A percentile compares a stretch with the other conserved stretches of the same genome.
Evolutionary conservation across 2,113 vertebrate genomes (phyloP).

Genomic region (Festucalex cinctus): DNA sequence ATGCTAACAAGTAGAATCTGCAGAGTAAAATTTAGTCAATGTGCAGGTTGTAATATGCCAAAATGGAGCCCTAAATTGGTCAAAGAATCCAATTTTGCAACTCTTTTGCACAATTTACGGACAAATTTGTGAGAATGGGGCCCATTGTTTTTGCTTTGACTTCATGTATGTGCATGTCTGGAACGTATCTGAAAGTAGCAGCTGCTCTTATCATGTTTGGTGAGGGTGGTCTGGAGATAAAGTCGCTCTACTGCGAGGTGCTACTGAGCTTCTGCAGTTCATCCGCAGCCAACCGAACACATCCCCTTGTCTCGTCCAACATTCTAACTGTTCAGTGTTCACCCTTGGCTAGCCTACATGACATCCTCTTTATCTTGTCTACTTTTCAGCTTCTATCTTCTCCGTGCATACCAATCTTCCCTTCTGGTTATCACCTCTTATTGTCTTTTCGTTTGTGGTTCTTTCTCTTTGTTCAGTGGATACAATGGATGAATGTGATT

Average conservation of each 20-base stretch:
- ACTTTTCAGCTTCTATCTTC: slow-evolving; percentile 2
- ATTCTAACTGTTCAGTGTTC: too few relatives aligned
- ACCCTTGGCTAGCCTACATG: neutral
- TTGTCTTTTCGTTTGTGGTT: slow-evolving; percentile 22
- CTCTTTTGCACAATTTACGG: too few relatives aligned
- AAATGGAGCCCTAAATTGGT: too few relatives aligned
- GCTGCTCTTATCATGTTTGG: slow-evolving; percentile 23
- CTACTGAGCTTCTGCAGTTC: slow-evolving; percentile 53
- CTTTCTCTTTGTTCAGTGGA: neutral
- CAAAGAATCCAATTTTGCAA: too few relatives aligned
- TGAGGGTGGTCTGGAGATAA: slow-evolving; percentile 39
- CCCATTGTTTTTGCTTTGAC: neutral
- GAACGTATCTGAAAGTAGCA: slow-evolving; percentile 16
- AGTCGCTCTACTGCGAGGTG: slow-evolving; percentile 30
- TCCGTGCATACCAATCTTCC: neutral
- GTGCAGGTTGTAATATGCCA: too few relatives aligned
- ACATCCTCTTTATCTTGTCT: slow-evolving; percentile 16
- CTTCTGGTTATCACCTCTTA: slow-evolving; percentile 2
- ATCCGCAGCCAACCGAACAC: slow-evolving; percentile 9
- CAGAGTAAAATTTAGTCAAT: too few relatives aligned
- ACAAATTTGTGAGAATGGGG: too few relatives aligned
- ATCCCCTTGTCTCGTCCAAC: slow-evolving; percentile 7
- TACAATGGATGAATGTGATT: too few relatives aligned
- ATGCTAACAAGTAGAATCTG: too few relatives aligned
- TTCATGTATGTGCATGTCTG: slow-evolving; percentile 5